phyloP scores from a whole-genome alignment of 2,888 invertebrate genomes.

The Zele albiditarsus region DNA sequence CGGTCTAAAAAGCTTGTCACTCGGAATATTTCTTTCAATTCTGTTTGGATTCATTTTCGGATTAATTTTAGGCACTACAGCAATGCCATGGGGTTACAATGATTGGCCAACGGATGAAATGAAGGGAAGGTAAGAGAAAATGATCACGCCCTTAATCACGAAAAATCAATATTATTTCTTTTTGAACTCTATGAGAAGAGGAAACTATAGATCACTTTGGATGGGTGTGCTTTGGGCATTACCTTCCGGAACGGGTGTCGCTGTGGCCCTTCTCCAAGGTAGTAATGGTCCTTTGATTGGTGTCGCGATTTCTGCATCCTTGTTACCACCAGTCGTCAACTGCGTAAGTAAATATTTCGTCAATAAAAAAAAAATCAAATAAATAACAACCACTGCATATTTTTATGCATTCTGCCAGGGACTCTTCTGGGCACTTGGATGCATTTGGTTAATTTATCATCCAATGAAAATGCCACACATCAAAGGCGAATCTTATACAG shows the following conservation, averaged over 20 bases:
- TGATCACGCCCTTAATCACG: not conserved
- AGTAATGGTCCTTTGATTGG: conserved; percentile 90
- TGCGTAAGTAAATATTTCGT: conserved; percentile 77
- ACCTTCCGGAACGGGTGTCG: conserved; percentile 86
- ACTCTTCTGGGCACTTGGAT: conserved; percentile 82
- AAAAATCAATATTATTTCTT: not conserved
- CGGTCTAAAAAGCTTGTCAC: conserved; percentile 80
- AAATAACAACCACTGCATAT: not conserved
- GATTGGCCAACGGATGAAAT: conserved; percentile 88
- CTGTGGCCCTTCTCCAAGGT: conserved; percentile 88
- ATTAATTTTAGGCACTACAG: conserved; percentile 81
- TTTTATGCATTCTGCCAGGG: conserved; percentile 74
- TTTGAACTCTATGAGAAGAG: conserved; percentile 72
- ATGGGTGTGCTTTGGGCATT: conserved; percentile 85
- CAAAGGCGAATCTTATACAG: conserved; percentile 78
- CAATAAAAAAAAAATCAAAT: not conserved
- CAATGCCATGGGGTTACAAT: conserved; percentile 84
- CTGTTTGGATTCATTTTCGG: conserved; percentile 88
- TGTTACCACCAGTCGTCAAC: conserved; percentile 89
- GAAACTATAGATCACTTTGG: conserved; percentile 82
- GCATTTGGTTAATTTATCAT: conserved; percentile 82
- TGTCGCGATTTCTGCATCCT: conserved; percentile 91
- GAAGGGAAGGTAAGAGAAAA: conserved; percentile 78
- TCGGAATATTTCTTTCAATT: conserved; percentile 84
- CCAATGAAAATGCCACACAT: conserved; percentile 82